Base-by-base conservation (phyloP, 2,888 invertebrate genomes). In the Sphinx pinastri region DNA sequence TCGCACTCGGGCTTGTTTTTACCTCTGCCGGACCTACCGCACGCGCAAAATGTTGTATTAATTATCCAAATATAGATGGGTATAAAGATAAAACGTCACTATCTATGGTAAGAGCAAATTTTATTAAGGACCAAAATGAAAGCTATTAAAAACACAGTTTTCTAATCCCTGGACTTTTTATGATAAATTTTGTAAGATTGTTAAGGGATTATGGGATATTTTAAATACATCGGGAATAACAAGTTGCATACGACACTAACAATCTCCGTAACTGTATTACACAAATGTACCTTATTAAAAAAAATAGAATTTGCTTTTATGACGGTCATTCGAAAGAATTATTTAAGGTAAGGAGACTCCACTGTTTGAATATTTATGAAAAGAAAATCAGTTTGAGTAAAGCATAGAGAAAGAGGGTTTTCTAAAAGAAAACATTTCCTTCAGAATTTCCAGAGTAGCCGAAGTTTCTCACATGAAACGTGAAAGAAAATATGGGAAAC, bases 1-100 rank as follows among this genome's bases (percentile, higher is more conserved):
- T 63, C 63, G 19, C 19, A 49, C 60, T 47, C 19, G 49, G 47
- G 19, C 19, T 49, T 63, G n/a, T 63, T 45, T 63, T 63, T 49
- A 63, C 63, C 19, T 63, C 12, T 47, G 47, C 13, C 7, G 11
- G 70, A 75, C 77, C 77, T 74, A 76, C 77, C 77, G 72, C 77
- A 76, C 66, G 52, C 52, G 55, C 57, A 49, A 68, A 45, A 68
- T 47, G 47, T 8, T 14, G 45, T 68, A 67, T 66, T 66, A 54
- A 54, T 52, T 55, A 38, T 47, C 38, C 38, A 68, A 68, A 68
- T 54, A 38, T 55, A 68, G 49, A 47, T 47, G 13, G 13, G 7
- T n/a, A 16, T 63, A 63, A 63, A 45, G 60, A 63, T 63, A 49
- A 63, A 8, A 12, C 19, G 47, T 7, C 11, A 47, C 16, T 59